Conservation (phyloP, 2,888 invertebrate genomes). For the Spodoptera picta region DNA sequence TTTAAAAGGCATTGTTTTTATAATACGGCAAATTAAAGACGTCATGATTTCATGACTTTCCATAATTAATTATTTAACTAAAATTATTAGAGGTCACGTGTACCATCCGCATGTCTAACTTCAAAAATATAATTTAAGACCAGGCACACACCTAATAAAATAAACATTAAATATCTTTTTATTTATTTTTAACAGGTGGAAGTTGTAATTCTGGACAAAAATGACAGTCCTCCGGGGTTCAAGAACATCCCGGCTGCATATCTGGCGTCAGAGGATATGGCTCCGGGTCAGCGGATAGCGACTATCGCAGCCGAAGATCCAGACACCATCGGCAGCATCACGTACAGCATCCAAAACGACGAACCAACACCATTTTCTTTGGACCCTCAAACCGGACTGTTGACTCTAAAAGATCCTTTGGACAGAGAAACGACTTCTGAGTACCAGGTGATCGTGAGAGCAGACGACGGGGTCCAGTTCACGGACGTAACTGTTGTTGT, state of each 20-base stretch:
- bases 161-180: slow-evolving; percentile 5
- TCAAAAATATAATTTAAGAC: too few relatives aligned
- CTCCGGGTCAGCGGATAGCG: slow-evolving; percentile 93
- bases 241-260: slow-evolving; percentile 92
- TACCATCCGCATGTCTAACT: too few relatives aligned
- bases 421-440: slow-evolving; percentile 94
- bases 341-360: slow-evolving; percentile 92
- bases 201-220: slow-evolving; percentile 95
- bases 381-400: slow-evolving; percentile 91
- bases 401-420: slow-evolving; percentile 93
- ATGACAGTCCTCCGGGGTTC: slow-evolving; percentile 98
- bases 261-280: slow-evolving; percentile 95
- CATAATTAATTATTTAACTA: slow-evolving; percentile 13
- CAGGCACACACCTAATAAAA: too few relatives aligned
- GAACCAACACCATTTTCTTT: slow-evolving; percentile 92
- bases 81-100: not conserved
- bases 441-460: slow-evolving; percentile 94
- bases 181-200: slow-evolving; percentile 90
- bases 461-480: slow-evolving; percentile 96
- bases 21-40: slow-evolving; percentile 25
- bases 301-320: slow-evolving; percentile 94
- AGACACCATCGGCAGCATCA: slow-evolving; percentile 93
- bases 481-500: slow-evolving; percentile 93
- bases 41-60: slow-evolving; percentile 31
- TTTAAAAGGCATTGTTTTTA: slow-evolving; percentile 56